Percentiles rank a stretch among this genome's conserved stretches.
Conservation (phyloP, 2,113 vertebrate species). For the Colinus virginianus region DNA sequence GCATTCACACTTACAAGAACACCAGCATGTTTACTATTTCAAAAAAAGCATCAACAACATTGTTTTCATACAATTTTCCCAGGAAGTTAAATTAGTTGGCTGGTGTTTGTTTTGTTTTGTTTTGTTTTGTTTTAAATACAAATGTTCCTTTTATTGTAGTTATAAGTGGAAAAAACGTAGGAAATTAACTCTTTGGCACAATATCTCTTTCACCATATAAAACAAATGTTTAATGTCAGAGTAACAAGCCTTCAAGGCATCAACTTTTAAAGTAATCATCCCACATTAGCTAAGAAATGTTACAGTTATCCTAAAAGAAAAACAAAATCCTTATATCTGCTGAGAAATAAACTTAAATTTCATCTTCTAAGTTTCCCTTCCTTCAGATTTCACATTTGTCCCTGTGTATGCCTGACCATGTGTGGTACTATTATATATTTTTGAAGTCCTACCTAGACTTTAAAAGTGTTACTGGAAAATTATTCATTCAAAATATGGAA, state of each 20-base stretch:
- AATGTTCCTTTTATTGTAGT: background rate
- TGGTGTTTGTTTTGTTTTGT: background rate
- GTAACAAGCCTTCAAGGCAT: background rate
- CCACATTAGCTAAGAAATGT: background rate
- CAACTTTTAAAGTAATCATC: background rate
- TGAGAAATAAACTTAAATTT: background rate
- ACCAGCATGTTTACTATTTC: background rate
- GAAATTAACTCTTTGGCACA: background rate
- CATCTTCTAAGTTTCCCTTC: background rate
- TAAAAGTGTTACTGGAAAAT: background rate
- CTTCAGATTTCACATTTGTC: background rate
- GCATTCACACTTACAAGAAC: background rate
- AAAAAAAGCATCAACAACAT: background rate
- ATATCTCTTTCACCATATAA: background rate
- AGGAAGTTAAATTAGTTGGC: background rate
- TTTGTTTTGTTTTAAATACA: background rate
- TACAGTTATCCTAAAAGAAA: background rate
- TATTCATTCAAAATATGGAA: background rate
- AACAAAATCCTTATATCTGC: background rate
- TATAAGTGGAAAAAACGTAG: background rate
- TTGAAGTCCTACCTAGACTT: slow-evolving; percentile 3
- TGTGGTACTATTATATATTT: background rate
- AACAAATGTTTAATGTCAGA: background rate
- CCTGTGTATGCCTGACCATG: background rate
- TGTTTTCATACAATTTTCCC: background rate